These are phyloP conservation scores for Porites evermanni DNA, from an alignment of 92 coral and sea anemone genomes.

Conservation along the genomic window DNA sequence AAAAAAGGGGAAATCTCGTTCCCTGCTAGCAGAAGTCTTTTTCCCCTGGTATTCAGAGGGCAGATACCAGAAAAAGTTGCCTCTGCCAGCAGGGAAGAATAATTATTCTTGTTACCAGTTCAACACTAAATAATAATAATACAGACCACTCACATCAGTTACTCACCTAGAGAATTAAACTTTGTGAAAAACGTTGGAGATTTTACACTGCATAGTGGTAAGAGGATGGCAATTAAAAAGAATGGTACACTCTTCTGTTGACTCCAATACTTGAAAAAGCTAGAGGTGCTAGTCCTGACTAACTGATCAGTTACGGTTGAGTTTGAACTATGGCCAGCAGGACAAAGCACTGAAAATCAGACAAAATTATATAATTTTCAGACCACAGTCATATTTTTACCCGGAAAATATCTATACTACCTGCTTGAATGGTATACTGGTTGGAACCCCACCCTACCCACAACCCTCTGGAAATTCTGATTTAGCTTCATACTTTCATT, in stretches of 20 bases:
- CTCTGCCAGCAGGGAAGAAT: no score
- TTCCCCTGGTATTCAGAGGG: no score
- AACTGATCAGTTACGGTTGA: slow-evolving; percentile 21
- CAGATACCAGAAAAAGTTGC: no score
- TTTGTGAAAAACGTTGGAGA: slow-evolving; percentile 99
- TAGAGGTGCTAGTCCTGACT: slow-evolving; percentile 47
- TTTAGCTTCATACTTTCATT: no score
- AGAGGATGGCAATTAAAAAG: slow-evolving; percentile 73
- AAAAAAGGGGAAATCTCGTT: no score
- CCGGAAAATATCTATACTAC: not conserved
- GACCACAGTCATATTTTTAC: not conserved
- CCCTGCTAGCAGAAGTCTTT: no score
- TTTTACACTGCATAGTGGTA: slow-evolving; percentile 91
- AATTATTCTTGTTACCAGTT: no score
- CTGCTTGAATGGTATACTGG: no score
- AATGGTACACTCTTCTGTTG: slow-evolving; percentile 82
- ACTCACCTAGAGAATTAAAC: slow-evolving; percentile 93
- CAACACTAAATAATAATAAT: no score
- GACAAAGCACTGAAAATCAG: slow-evolving; percentile 46
- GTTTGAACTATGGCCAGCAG: slow-evolving; percentile 15
- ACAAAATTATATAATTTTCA: not conserved
- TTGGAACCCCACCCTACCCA: no score
- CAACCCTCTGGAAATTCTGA: no score
- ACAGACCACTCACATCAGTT: no score
- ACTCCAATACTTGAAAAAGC: slow-evolving; percentile 78